phyloP scores from a whole-genome alignment of 2,888 invertebrate genomes.

The Gastrophysa polygoni region DNA sequence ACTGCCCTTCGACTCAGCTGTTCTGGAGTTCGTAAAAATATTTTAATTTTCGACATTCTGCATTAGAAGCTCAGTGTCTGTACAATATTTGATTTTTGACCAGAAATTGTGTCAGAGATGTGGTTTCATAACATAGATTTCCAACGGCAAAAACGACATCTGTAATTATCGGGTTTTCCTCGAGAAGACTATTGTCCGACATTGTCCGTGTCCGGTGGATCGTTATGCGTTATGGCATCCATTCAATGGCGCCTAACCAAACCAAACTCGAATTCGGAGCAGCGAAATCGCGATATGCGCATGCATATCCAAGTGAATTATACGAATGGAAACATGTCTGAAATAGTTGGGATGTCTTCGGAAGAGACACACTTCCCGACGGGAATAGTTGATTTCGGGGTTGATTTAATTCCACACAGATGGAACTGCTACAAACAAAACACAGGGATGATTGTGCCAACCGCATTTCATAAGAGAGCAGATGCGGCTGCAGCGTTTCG shows the following conservation, averaged over 20 bases:
- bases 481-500: conserved; percentile 9
- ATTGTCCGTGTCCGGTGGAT: too few species aligned
- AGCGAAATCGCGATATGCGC: conserved; percentile 2
- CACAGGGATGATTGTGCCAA: conserved; percentile 17
- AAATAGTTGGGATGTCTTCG: conserved; percentile 19
- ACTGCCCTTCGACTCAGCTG: too few species aligned
- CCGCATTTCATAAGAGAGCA: conserved; percentile 21
- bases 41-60: too few species aligned
- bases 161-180: too few species aligned
- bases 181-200: too few species aligned
- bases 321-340: conserved; percentile 7
- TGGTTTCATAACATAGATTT: too few species aligned
- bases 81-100: too few species aligned
- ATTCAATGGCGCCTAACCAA: background rate
- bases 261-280: conserved; percentile 2
- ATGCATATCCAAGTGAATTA: background rate
- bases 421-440: conserved; percentile 20
- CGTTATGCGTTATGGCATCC: background rate
- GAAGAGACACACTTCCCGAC: conserved; percentile 19
- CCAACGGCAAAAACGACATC: too few species aligned
- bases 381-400: conserved; percentile 23
- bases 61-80: too few species aligned
- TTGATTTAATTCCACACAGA: conserved; percentile 22
- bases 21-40: too few species aligned
- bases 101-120: too few species aligned